Evolutionary conservation across 1,140 invertebrate species (phyloP), one percentile per base, ranked within the genome.

Genomic region (Trigoniulus corallinus): DNA sequence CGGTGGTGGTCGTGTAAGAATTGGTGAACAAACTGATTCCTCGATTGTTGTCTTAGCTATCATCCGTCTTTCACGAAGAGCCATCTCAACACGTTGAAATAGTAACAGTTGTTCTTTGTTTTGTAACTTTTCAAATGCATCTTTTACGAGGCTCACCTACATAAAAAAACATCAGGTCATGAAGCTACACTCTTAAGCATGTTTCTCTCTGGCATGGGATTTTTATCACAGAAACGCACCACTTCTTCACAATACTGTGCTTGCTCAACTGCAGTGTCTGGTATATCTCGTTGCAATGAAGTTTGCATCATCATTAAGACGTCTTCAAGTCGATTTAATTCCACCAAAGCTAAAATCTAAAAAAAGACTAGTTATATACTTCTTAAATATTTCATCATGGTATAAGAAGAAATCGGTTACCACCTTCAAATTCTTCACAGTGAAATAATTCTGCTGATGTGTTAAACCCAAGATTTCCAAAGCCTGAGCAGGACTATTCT

Each of bases 351-450:
- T 39, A 65, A 55, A 3, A 70, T 67, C 75, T 78, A 52, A 47
- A 56, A 55, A 53, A 54, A 47, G 42, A 52, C 44, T 22, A 29
- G 44, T 46, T n/a, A 23, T 10, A 25, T 56, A 42, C 1, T 54
- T 27, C 27, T 45, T 41, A 44, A 47, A 53, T 24, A 55, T 21
- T 40, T 34, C 7, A 4, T 53, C 20, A n/a, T 41, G 2, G n/a
- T 52, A 7, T 20, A 18, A 7, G 20, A 52, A 10, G 4, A 10
- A 27, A 37, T 12, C 27, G 3, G 46, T 54, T 56, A 51, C 59
- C 55, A 81, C 68, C 66, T 78, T 82, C 13, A 84, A 62, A 70
- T 78, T 80, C 54, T 79, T 72, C 1, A 80, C 59, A 15, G 77
- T 77, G 0, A 81, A 75, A 58, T 81, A 83, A 53, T 74, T 70